A percentile compares a stretch with the other conserved stretches of the same genome.
Evolutionary conservation across 2,797 vertebrate genomes (phyloP).

Genomic region (Florisuga fusca): DNA sequence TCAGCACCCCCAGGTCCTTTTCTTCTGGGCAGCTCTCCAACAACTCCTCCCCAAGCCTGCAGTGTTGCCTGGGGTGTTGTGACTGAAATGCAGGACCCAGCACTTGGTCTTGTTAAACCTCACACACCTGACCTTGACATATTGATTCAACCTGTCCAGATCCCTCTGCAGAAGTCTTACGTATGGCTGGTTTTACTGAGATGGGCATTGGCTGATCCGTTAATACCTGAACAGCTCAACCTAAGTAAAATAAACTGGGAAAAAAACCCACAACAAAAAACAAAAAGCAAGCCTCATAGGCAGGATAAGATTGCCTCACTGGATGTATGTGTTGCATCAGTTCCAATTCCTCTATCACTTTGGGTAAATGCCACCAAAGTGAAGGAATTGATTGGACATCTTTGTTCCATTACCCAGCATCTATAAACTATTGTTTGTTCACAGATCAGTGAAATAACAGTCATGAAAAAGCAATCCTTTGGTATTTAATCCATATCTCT

Average conservation of each 20-base stretch:
- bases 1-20: no score
- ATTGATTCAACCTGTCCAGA: no score
- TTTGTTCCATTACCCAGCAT: not conserved
- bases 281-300: not conserved
- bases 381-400: not conserved
- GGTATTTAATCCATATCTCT: not conserved
- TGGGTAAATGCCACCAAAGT: not conserved
- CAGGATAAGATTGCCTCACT: not conserved
- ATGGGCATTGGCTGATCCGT: not conserved
- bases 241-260: not conserved
- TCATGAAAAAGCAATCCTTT: not conserved
- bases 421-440: not conserved
- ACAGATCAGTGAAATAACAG: not conserved
- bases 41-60: no score
- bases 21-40: no score
- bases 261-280: not conserved
- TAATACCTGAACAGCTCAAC: not conserved
- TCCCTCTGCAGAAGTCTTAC: not conserved
- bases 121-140: no score
- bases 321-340: conserved; percentile 45
- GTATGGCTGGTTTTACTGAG: not conserved
- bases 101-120: no score
- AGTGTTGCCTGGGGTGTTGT: no score
- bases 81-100: no score
- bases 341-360: not conserved